These are phyloP conservation scores for Tokudaia tokunoshimensis DNA, from an alignment of 2,797 vertebrate genomes.

Conservation along the genomic window DNA sequence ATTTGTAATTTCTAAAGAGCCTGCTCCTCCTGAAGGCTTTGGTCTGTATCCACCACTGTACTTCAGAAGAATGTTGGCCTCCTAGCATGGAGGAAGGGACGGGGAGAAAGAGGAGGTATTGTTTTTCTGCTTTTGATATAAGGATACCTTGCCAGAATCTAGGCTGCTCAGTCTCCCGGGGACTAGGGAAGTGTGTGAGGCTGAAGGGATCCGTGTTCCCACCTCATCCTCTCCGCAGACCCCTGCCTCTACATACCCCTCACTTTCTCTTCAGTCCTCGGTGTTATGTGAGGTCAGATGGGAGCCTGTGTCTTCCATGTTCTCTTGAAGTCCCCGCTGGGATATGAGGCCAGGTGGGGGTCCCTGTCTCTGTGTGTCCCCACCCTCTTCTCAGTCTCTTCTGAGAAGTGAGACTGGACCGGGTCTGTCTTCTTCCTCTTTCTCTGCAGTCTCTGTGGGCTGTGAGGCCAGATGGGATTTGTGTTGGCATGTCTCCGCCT, in stretches of 20 bases:
- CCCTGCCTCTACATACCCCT: not conserved
- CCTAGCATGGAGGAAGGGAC: not conserved
- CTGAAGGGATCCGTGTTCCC: too few relatives aligned
- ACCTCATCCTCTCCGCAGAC: not conserved
- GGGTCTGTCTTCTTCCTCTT: not conserved
- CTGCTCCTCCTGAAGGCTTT: not conserved
- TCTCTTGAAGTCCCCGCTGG: not conserved
- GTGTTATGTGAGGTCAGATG: too few relatives aligned
- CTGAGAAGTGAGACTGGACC: not conserved
- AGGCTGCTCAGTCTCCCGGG: not conserved
- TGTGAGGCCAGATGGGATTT: fast-evolving
- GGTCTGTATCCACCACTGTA: not conserved
- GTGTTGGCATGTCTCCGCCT: not conserved
- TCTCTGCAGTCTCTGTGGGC: not conserved
- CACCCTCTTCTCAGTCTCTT: not conserved
- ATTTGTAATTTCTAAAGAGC: not conserved
- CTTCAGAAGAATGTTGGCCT: not conserved
- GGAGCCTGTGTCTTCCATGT: not conserved
- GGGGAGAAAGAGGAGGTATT: not conserved
- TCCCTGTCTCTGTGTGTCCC: not conserved
- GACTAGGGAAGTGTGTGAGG: not conserved
- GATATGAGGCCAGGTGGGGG: not conserved
- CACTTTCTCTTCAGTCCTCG: not conserved
- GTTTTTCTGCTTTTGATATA: not conserved
- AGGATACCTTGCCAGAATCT: not conserved